Base-by-base conservation (phyloP, 35 echinoderm and acorn worm genomes). In the Apostichopus californicus region DNA sequence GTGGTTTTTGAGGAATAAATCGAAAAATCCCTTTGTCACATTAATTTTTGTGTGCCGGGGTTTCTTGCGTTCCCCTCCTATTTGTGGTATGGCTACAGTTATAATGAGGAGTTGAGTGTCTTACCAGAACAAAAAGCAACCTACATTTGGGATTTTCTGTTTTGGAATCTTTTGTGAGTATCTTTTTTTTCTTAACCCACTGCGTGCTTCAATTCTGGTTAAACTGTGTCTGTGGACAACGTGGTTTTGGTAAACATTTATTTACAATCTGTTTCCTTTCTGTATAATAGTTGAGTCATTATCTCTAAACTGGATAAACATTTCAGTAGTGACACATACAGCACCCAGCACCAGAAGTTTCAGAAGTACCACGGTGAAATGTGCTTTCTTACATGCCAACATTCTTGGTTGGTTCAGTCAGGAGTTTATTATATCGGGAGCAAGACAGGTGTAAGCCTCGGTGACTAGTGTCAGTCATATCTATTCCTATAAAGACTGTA, bases 1-100 rank as follows among this genome's bases (percentile, higher is more conserved):
- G 54, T 85, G 55, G 54, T 85, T 85, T 85, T 54, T 57, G 5
- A 83, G 80, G 80, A 54, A 83, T 83, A 57, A 83, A 26, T 56
- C 9, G 52, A 13, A 83, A 83, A 83, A 12, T 13, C 80, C 55
- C 55, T 83, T 34, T 83, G 46, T 55, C 55, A 21, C 17, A 85
- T 11, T 12, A 59, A 9, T 59, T 85, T 83, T 57, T 83, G 8
- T 83, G 13, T 57, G 6, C 18, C 21, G 6, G 15, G 15, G 14
- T 83, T 83, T 83, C 34, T 83, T 83, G 20, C 34, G 34, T 46
- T 46, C 34, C 34, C 34, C 46, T 75, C 71, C n/a, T 5, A 75
- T 75, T 75, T 75, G 71, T 75, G 71, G 71, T 75, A 75, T 75
- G 71, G 71, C 18, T 75, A 75, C 71, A 75, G 71, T 75, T 75